A percentile compares a stretch with the other conserved stretches of the same genome.
These are phyloP conservation scores for Dermatemys mawii DNA, from an alignment of 2,113 vertebrate species.

Conservation along the genomic window DNA sequence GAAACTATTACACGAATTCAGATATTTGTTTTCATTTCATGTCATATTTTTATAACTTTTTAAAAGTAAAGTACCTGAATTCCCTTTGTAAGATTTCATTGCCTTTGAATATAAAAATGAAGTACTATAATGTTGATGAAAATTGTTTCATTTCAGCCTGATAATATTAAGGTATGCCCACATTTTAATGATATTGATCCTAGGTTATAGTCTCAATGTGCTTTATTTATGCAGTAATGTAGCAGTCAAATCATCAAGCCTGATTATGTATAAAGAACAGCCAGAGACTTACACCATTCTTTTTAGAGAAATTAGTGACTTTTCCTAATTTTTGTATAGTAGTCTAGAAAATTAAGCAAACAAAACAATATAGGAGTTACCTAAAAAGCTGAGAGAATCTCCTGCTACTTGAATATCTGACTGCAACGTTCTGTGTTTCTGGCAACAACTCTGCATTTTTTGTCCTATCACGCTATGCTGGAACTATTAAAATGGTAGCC, in stretches of 20 bases:
- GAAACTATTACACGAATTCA: not conserved
- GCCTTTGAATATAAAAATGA: not conserved
- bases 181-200: not conserved
- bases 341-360: not conserved
- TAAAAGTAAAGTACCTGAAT: not conserved
- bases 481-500: slow-evolving; percentile 61
- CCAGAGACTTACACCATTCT: fast-evolving
- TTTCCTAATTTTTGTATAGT: not conserved
- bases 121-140: not conserved
- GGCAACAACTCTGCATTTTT: not conserved
- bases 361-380: not conserved
- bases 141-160: not conserved
- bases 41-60: not conserved
- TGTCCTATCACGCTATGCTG: slow-evolving; percentile 56
- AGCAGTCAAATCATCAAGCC: not conserved
- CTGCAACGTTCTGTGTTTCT: slow-evolving; percentile 21
- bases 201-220: not conserved
- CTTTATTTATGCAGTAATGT: slow-evolving; percentile 18
- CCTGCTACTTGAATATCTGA: slow-evolving; percentile 12
- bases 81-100: not conserved
- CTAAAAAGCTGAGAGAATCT: not conserved
- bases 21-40: not conserved
- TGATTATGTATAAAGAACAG: not conserved
- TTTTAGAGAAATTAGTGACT: not conserved
- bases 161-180: not conserved